Percentiles rank a stretch among this genome's conserved stretches.
Conservation (phyloP, 2,888 invertebrate genomes). For the Chrysolina haemoptera region DNA sequence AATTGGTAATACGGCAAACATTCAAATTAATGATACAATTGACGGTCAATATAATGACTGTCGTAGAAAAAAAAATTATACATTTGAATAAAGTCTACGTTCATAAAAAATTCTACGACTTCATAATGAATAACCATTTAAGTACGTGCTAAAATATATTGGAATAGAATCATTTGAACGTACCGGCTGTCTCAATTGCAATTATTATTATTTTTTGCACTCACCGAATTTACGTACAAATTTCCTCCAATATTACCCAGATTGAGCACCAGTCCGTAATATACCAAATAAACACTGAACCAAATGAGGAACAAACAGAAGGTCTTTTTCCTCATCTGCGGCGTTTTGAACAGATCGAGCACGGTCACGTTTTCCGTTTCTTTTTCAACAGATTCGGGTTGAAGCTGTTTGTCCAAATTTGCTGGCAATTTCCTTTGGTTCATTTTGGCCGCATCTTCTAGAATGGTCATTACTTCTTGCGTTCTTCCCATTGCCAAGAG, state of each 20-base stretch:
- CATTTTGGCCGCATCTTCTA: conserved; percentile 77
- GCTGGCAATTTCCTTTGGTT: conserved; percentile 78
- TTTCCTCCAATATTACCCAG: conserved; percentile 83
- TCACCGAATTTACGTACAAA: conserved; percentile 81
- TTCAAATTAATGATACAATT: too few relatives aligned
- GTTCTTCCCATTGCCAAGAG: conserved; percentile 80
- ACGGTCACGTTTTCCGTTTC: conserved; percentile 70
- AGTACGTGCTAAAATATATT: too few relatives aligned
- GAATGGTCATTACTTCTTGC: conserved; percentile 78
- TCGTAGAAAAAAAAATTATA: too few relatives aligned
- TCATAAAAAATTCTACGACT: too few relatives aligned
- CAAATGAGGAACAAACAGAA: conserved; percentile 81
- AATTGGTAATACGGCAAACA: too few relatives aligned
- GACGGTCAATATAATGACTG: too few relatives aligned
- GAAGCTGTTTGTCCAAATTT: conserved; percentile 79
- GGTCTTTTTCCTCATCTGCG: conserved; percentile 77
- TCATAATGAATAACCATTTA: too few relatives aligned
- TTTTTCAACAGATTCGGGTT: conserved; percentile 70
- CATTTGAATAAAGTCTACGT: too few relatives aligned
- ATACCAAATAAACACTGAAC: conserved; percentile 85
- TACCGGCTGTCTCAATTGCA: too few relatives aligned
- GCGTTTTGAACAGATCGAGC: conserved; percentile 78
- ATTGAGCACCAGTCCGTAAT: conserved; percentile 84
- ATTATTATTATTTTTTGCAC: conserved; percentile 54
- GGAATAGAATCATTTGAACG: too few relatives aligned